phyloP scores from a whole-genome alignment of 2,113 vertebrate species.

The Rhineura floridana region DNA sequence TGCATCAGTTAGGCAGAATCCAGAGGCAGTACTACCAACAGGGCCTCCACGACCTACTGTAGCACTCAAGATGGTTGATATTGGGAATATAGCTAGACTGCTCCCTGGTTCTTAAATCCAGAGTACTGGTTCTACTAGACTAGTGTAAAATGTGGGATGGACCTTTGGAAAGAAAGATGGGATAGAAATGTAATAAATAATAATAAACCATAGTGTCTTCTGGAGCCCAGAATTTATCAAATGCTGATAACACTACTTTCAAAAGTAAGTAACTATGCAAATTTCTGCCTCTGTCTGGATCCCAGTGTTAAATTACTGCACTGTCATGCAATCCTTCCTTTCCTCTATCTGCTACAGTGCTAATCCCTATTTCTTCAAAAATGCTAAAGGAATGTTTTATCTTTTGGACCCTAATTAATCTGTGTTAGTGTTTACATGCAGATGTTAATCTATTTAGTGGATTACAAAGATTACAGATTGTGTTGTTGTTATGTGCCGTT shows the following conservation, averaged over 20 bases:
- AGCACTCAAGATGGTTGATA: no score
- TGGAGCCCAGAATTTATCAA: not conserved
- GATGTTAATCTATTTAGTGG: slow-evolving; percentile 5
- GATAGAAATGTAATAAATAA: no score
- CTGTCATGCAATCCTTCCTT: not conserved
- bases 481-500: no score
- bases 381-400: not conserved
- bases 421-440: not conserved
- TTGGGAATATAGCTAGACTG: not conserved
- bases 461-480: not conserved
- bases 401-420: slow-evolving; percentile 3
- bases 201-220: not conserved
- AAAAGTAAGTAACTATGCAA: not conserved
- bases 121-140: not conserved
- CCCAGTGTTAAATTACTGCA: not conserved
- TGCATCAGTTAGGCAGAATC: no score
- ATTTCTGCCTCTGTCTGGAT: not conserved
- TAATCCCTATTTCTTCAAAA: not conserved
- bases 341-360: not conserved
- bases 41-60: no score
- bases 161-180: no score
- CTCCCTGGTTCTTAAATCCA: no score
- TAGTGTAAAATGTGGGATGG: not conserved
- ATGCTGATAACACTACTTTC: not conserved
- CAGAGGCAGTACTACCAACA: no score